Evolutionary conservation across 1,140 invertebrate genomes (phyloP).

Genomic region (Apis cerana): DNA sequence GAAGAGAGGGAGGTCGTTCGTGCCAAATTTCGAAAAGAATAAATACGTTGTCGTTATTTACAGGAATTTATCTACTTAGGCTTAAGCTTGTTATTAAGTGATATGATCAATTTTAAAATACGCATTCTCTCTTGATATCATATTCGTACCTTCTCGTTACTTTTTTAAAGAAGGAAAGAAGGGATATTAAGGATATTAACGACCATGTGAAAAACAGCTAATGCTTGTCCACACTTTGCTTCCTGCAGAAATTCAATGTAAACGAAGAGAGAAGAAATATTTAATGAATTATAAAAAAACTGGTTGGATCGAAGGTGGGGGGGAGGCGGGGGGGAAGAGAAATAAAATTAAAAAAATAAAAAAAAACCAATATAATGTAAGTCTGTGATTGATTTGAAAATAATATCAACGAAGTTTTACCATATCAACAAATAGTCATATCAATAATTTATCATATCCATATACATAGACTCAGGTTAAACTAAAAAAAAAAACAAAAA

Average conservation of each 20-base stretch:
- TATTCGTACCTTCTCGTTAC: slow-evolving; percentile 26
- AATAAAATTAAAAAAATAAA: neutral
- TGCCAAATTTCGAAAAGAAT: slow-evolving; percentile 33
- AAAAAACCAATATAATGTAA: neutral
- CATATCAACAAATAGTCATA: slow-evolving; percentile 20
- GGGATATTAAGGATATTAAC: neutral
- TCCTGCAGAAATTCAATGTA: slow-evolving; percentile 28
- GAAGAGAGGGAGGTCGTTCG: slow-evolving; percentile 34
- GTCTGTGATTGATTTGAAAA: neutral
- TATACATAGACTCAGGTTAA: slow-evolving; percentile 4
- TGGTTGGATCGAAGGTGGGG: neutral
- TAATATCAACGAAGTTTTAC: neutral
- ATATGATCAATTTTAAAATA: slow-evolving; percentile 48
- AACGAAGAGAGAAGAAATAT: neutral
- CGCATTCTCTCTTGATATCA: slow-evolving; percentile 24
- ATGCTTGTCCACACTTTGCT: slow-evolving; percentile 28
- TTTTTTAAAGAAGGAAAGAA: neutral
- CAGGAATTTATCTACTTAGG: slow-evolving; percentile 46
- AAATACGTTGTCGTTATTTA: slow-evolving; percentile 36
- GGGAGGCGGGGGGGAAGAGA: neutral
- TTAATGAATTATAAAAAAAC: slow-evolving; percentile 13
- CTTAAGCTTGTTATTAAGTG: slow-evolving; percentile 57
- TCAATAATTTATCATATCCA: slow-evolving; percentile 12
- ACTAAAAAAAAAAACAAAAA: neutral
- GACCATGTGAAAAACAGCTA: neutral